These are phyloP conservation scores for Capra hircus DNA, from an alignment of 2,113 vertebrate species.

Conservation along the genomic window DNA sequence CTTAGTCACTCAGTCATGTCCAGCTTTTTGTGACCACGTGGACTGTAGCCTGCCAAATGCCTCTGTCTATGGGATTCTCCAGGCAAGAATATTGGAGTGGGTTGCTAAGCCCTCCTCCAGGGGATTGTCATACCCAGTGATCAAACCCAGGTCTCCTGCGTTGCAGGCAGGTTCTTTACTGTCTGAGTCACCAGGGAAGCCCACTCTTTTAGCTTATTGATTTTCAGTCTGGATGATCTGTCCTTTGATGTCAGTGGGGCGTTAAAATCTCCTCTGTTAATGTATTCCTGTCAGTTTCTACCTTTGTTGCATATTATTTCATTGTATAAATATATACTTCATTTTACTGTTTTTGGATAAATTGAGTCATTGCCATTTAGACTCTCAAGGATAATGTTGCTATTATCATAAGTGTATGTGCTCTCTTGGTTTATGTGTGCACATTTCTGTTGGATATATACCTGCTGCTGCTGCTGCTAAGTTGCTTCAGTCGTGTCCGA, in stretches of 20 bases:
- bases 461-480: no score
- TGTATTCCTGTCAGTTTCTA: background rate
- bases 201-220: background rate
- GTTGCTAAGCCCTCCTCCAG: background rate
- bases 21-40: background rate
- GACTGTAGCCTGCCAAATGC: rapidly evolving
- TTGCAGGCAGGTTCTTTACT: background rate
- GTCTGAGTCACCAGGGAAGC: background rate
- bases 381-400: background rate
- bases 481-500: no score
- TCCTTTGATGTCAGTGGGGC: background rate
- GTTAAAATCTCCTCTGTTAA: background rate
- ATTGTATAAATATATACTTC: background rate
- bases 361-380: background rate
- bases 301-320: background rate
- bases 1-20: background rate
- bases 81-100: background rate
- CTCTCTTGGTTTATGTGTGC: background rate
- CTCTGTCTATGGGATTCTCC: background rate
- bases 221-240: background rate
- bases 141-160: background rate
- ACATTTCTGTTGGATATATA: background rate
- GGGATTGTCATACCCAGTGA: background rate
- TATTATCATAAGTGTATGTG: background rate
- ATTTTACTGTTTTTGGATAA: background rate